Base-by-base conservation (phyloP, 2,113 vertebrate species). In the Menura novaehollandiae region DNA sequence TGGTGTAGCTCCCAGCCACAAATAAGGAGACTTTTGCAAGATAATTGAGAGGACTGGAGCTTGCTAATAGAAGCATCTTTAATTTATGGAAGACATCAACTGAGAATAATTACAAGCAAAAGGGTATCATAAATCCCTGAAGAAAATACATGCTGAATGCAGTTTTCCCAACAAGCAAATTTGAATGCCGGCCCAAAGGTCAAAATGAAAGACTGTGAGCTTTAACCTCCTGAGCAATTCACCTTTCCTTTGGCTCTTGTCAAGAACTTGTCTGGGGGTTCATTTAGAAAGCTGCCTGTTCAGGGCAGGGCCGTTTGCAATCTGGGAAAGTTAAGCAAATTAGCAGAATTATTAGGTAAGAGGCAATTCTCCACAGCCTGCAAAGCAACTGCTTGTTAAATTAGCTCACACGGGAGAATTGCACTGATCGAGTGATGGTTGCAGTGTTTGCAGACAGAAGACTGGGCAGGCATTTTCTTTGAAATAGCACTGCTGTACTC, bases 291-390 rank as follows among this genome's bases (percentile, higher is more conserved):
- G 83, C 92, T 92, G 73, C 76, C 90, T 59, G 84, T 76, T 88
- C 91, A 86, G 75, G 73, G 78, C 10, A 74, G 75, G 83, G 88
- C 88, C 13, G 32, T 95, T 94, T 92, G 90, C 94, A 96, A 88
- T 92, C 91, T 84, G 86, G 96, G 76, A 49, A 95, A 96, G 93
- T 95, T 93, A 85, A 96, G 93, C 86, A 96, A 97, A 95, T 95
- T 95, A 94, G 94, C 96, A 93, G 93, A 96, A 93, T 96, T 96
- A 97, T 95, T 94, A 95, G 96, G 94, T 91, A 96, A 96, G 91
- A 97, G 86, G 92, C 94, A 95, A 97, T 97, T 96, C 95, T 95
- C 95, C 91, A 80, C 89, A 96, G 96, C 96, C 93, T 97, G 91
- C 94, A 92, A 96, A 96, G 96, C 90, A 96, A 91, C 96, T 0